These are phyloP conservation scores for Gadopsis bispinosus DNA, from an alignment of 2,797 vertebrate species.

Conservation along the genomic window DNA sequence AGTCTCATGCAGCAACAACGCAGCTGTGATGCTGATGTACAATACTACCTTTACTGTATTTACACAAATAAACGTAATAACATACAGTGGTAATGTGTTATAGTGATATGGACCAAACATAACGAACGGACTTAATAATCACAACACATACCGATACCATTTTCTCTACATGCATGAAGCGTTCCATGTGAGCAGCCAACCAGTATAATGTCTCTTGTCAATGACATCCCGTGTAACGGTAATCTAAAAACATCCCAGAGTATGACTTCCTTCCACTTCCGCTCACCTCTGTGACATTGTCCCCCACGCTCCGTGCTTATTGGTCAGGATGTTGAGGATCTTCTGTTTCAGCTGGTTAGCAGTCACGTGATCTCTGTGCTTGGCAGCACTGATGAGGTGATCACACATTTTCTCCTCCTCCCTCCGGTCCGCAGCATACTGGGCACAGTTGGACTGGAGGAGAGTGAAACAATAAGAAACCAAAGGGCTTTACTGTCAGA, in stretches of 20 bases:
- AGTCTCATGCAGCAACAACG: constrained; percentile 11
- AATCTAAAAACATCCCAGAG: constrained; percentile 10
- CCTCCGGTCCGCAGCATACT: constrained; percentile 95
- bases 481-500: constrained; percentile 1
- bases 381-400: constrained; percentile 97
- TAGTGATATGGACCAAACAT: neutral
- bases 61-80: neutral
- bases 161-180: neutral
- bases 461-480: neutral
- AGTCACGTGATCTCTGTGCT: constrained; percentile 97
- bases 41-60: neutral
- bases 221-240: neutral
- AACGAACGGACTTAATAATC: constrained; percentile 5
- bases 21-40: constrained; percentile 21
- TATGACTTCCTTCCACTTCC: neutral
- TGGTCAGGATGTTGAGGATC: constrained; percentile 98
- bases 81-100: neutral
- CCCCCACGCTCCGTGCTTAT: constrained; percentile 99
- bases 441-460: constrained; percentile 94
- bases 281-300: constrained; percentile 95
- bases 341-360: constrained; percentile 99
- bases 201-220: neutral
- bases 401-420: constrained; percentile 99
- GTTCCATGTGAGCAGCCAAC: constrained; percentile 6
- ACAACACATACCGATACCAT: neutral